Evolutionary conservation across 2,113 vertebrate species (phyloP), one percentile per base, ranked within the genome.

Genomic region (Limnothrissa miodon): DNA sequence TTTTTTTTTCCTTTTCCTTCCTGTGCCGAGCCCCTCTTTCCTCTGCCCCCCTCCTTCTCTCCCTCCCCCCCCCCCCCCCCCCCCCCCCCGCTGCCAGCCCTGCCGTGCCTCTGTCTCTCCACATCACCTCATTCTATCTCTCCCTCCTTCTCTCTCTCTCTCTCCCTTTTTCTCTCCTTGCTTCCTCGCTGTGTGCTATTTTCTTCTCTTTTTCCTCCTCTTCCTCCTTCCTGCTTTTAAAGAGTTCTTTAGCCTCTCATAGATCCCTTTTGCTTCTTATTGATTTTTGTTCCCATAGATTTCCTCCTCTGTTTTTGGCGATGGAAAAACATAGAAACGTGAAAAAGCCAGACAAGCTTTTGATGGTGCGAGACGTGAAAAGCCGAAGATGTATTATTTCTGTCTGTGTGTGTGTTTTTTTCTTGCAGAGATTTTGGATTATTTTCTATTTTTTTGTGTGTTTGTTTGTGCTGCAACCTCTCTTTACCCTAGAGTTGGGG

Each of bases 371-470:
- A 66, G 90, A 90, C 10, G 87, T 90, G 86, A 89, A 92, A 91
- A 92, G 91, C 90, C 91, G 91, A 91, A 92, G 91, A 92, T 90
- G n/a, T n/a, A n/a, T 86, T 70, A 66, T 66, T 66, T 66, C 11
- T 70, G 29, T 74, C 36, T 74, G 66, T 74, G 33, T 39, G 66
- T n/a, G 25, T 25, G n/a, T 11, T 4, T 29, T 66, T 66, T 48
- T 56, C 29, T 66, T 83, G 88, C 89, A 86, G 89, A 88, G 87
- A 45, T 15, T 21, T 74, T 82, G 62, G 39, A 36, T 85, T 78
- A 6, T 48, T 48, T 48, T 48, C 13, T n/a, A n/a, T 81, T 82
- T n/a, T 85, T 80, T 84, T 83, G 82, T 42, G 6, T 44, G 25
- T 36, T 29, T 74, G 66, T 74, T 74, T 74, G 78, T 4, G 36